These are phyloP conservation scores for Tachystola acroxantha DNA, from an alignment of 2,888 invertebrate species.

Conservation along the genomic window DNA sequence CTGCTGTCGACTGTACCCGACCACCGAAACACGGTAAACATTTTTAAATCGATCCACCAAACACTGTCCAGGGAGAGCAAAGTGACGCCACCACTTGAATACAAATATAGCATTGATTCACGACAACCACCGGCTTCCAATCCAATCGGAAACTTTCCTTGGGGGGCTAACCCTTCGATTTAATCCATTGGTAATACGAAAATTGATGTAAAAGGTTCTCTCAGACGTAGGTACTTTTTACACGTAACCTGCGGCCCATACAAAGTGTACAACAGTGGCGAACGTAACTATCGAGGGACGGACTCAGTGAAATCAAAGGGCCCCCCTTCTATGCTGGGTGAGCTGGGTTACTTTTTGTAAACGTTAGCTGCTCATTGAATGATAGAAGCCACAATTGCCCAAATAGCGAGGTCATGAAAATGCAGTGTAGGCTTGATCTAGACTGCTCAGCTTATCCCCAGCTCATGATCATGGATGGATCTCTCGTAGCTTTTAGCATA, in stretches of 20 bases:
- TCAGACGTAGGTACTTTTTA: slow-evolving; percentile 35
- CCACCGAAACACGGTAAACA: slow-evolving; percentile 22
- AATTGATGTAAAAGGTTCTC: slow-evolving; percentile 71
- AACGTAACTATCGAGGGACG: slow-evolving; percentile 12
- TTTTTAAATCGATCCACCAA: slow-evolving; percentile 52
- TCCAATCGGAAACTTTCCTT: slow-evolving; percentile 67
- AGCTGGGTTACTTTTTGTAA: no score
- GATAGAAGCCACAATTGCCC: no score
- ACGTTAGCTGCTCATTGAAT: no score
- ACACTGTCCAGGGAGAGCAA: slow-evolving; percentile 49
- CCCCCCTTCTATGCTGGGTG: no score
- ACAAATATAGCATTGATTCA: slow-evolving; percentile 73
- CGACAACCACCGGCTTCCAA: slow-evolving; percentile 48
- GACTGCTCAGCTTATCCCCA: no score
- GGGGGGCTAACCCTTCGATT: slow-evolving; percentile 65
- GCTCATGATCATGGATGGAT: no score
- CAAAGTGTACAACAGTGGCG: slow-evolving; percentile 40
- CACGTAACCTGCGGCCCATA: slow-evolving; percentile 51
- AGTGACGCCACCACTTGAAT: slow-evolving; percentile 57
- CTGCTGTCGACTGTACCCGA: background rate
- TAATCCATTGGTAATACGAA: slow-evolving; percentile 77
- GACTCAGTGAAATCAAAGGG: no score
- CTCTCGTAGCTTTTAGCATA: no score
- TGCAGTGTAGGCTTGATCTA: no score
- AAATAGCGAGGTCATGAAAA: no score